A percentile compares a stretch with the other conserved stretches of the same genome.
Evolutionary conservation across 1,140 invertebrate genomes (phyloP).

Genomic region (Zaprionus camerounensis): DNA sequence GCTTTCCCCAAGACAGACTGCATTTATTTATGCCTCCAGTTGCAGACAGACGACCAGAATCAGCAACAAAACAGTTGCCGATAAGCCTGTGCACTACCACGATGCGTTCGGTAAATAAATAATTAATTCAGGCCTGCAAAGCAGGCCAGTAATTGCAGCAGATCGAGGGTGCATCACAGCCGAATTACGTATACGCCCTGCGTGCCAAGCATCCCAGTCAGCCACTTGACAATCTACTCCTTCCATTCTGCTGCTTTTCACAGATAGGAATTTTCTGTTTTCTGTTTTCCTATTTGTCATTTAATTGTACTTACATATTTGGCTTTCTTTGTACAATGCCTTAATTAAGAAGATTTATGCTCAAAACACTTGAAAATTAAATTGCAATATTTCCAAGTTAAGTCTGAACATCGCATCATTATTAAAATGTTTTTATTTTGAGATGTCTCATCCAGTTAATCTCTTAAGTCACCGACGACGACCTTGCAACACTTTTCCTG

Average conservation of each 20-base stretch:
- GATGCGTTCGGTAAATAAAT: not conserved
- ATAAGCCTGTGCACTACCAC: conserved; percentile 25
- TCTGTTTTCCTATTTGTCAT: too few relatives aligned
- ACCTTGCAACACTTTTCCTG: conserved; percentile 34
- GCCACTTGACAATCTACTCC: too few relatives aligned
- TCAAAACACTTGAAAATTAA: too few relatives aligned
- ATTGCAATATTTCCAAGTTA: too few relatives aligned
- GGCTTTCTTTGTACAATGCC: too few relatives aligned
- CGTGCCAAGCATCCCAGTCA: not conserved
- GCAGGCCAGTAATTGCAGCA: conserved; percentile 3
- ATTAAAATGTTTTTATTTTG: not conserved
- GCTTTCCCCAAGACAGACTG: not conserved
- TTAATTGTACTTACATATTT: too few relatives aligned
- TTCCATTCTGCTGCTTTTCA: too few relatives aligned
- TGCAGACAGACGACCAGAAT: not conserved
- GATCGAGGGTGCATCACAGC: not conserved
- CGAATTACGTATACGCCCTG: not conserved
- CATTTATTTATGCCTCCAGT: conserved; percentile 11
- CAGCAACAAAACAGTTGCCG: conserved; percentile 55
- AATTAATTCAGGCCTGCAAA: conserved; percentile 17
- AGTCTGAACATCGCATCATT: too few relatives aligned
- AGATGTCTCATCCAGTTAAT: not conserved
- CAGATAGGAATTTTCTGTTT: too few relatives aligned
- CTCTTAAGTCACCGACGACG: conserved; percentile 11
- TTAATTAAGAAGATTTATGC: too few relatives aligned